phyloP scores from a whole-genome alignment of 1,140 invertebrate genomes.

The Cyclargus thomasi region DNA sequence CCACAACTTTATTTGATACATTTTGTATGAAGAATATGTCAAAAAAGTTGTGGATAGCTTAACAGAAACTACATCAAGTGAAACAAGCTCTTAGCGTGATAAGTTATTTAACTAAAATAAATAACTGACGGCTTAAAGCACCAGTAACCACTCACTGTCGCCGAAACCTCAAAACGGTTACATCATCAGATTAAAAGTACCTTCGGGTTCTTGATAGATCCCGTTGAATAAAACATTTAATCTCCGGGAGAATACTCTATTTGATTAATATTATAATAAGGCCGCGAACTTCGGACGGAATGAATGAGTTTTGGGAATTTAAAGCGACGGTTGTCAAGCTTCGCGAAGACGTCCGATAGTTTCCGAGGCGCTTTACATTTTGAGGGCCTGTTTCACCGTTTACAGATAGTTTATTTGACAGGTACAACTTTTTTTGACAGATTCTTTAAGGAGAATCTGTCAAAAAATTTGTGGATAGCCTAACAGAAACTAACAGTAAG shows the following conservation, averaged over 20 bases:
- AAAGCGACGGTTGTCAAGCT: background rate
- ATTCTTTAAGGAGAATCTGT: no score
- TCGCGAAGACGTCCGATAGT: background rate
- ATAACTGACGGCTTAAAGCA: no score
- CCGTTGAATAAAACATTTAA: constrained; percentile 16
- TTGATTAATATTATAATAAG: constrained; percentile 14
- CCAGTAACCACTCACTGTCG: background rate
- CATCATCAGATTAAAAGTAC: constrained; percentile 2
- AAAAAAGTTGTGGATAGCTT: no score
- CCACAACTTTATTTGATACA: no score
- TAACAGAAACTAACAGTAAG: no score
- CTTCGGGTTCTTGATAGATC: background rate
- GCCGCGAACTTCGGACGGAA: background rate
- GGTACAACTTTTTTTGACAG: no score
- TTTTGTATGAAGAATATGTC: no score
- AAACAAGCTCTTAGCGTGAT: no score
- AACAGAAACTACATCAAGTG: no score
- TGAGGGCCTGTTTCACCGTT: background rate
- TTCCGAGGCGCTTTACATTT: background rate
- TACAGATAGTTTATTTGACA: no score
- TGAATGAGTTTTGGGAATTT: constrained; percentile 1
- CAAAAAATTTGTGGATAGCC: no score
- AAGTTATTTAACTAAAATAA: no score
- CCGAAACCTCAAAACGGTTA: background rate
- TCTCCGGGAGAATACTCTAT: background rate